Conservation (phyloP, 2,113 vertebrate genomes). For the Oncorhynchus masou region DNA sequence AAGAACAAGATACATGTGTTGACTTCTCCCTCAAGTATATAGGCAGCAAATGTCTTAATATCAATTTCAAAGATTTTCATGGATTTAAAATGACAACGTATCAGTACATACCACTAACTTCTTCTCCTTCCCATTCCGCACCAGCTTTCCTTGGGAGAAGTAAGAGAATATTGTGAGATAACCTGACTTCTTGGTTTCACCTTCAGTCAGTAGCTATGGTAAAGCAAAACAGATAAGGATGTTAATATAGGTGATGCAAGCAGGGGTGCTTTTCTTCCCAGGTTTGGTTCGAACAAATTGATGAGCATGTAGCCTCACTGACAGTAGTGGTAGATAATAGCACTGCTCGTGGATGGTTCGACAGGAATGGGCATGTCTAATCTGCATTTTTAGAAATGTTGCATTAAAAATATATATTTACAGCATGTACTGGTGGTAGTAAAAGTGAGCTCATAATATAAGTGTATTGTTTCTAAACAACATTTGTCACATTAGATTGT, state of each 20-base stretch:
- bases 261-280: no score
- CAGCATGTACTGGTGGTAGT: no score
- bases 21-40: background rate
- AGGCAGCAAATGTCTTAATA: background rate
- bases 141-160: slow-evolving; percentile 63
- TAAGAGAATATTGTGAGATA: slow-evolving; percentile 60
- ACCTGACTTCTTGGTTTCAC: slow-evolving; percentile 6
- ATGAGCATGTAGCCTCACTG: background rate
- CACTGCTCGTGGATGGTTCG: background rate
- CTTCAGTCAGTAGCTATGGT: slow-evolving; percentile 19
- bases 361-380: background rate
- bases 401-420: no score
- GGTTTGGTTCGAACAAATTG: background rate
- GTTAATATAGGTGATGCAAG: background rate
- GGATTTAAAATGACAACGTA: background rate
- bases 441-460: no score
- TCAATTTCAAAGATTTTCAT: no score
- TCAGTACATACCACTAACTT: slow-evolving; percentile 63
- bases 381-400: background rate
- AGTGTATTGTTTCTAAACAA: no score
- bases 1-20: background rate
- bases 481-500: no score
- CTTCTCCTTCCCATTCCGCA: slow-evolving; percentile 47
- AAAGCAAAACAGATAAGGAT: slow-evolving; percentile 1
- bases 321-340: background rate